Base-by-base conservation (phyloP, 2,888 invertebrate species). In the Chymomyza fuscimana region DNA sequence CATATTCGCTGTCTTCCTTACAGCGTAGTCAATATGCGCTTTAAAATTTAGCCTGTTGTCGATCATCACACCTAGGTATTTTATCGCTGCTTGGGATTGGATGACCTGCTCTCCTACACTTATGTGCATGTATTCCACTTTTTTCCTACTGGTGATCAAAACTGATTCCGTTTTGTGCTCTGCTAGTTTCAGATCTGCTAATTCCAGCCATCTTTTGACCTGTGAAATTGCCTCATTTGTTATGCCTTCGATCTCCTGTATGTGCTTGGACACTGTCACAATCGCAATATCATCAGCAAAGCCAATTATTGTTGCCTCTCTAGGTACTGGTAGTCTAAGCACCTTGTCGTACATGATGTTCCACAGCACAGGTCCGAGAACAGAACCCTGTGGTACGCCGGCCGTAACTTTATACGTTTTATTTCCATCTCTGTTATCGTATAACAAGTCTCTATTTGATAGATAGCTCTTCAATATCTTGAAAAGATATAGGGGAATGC, bases 271-370 rank as follows among this genome's bases (percentile, higher is more conserved):
- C 5, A 68, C 65, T 15, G 46, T 61, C 4, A 65, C 70, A 7
- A 76, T n/a, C 1, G 70, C 72, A 0, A 72, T n/a, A 22, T 76
- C 70, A 59, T 73, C 73, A 6, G 72, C 68, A 29, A 70, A 70
- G 0, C 67, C 73, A 5, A 72, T 29, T 1, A 68, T 4, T 1
- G 16, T 19, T 1, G 36, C 52, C 22, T 32, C 51, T 3, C 51
- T n/a, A 6, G 69, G 69, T 1, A 70, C 36, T 4, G 58, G 25
- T 0, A 71, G 19, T 4, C 63, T 52, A 1, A 70, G 63, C 1
- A 73, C 59, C 1, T 67, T 62, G 19, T 19, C 19, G 19, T 19
- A 19, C 19, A 19, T 19, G 19, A 19, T 19, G 19, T 19, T 19
- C 19, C 62, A 67, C n/a, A 56, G 25, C 40, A 67, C 22, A 15